A percentile compares a stretch with the other conserved stretches of the same genome.
phyloP scores from a whole-genome alignment of 2,113 vertebrate genomes.

The Pedionomus torquatus region DNA sequence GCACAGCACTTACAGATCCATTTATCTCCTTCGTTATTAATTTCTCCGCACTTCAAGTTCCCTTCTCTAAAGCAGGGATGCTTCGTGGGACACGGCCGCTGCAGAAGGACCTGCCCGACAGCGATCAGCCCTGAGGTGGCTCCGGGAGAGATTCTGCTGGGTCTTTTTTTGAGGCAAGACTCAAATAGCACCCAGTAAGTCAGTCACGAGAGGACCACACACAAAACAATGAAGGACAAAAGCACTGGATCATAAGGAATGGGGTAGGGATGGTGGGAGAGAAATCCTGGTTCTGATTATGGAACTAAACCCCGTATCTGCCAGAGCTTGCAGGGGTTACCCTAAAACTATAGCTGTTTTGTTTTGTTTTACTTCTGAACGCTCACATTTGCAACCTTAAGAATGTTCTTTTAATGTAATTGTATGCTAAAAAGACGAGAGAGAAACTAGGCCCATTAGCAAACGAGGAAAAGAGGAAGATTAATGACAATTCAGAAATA shows the following conservation, averaged over 20 bases:
- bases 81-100: neutral
- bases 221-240: neutral
- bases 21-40: neutral
- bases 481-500: constrained; percentile 62
- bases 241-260: neutral
- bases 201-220: neutral
- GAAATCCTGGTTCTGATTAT: neutral
- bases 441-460: constrained; percentile 45
- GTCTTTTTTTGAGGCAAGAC: neutral
- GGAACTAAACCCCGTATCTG: neutral
- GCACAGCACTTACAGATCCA: neutral
- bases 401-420: neutral
- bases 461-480: constrained; percentile 46
- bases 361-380: neutral
- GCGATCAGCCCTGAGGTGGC: neutral
- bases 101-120: neutral
- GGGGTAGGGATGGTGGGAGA: neutral
- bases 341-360: neutral
- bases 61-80: neutral
- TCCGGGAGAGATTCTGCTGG: neutral
- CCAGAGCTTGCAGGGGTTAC: neutral
- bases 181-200: neutral
- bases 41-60: neutral
- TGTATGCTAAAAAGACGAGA: neutral
- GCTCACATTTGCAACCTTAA: neutral